Evolutionary conservation across 2,888 invertebrate genomes (phyloP), one percentile per base, ranked within the genome.

Genomic region (Amorpha juglandis): DNA sequence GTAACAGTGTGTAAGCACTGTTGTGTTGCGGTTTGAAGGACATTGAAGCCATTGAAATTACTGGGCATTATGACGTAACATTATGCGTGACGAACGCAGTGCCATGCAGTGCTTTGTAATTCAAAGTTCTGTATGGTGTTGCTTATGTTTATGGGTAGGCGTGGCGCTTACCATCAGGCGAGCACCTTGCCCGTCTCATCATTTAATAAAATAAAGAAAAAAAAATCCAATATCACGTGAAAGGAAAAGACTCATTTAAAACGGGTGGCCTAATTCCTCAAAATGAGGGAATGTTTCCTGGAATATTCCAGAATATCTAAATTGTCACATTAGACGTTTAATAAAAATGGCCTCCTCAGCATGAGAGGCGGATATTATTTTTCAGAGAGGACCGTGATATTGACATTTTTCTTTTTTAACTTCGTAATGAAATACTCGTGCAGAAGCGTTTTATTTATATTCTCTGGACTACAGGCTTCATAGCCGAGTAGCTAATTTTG

Each of bases 261-360:
- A 8, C 11, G 16, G 42, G 35, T 38, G 1, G 19, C 19, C 52
- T 14, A 58, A 16, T 42, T 42, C 58, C 42, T 42, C 4, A 19
- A 16, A 58, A 42, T 38, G 58, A 58, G 19, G 35, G 7, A n/a
- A 2, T 35, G 48, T 58, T 45, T 64, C 16, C 51, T 11, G 27
- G 51, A 52, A 63, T 66, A 66, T 66, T 47, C 33, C 62, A 63
- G 53, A 63, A 45, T 42, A 50, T 51, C 62, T 63, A 66, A 66
- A 66, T 66, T 66, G 66, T 50, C 52, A 63, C 63, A 66, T 63
- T 66, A 62, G 63, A 53, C 66, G 42, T 66, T 66, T 66, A 66
- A 66, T 66, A 66, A 66, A 66, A 66, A 66, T 63, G 47, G 33
- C 19, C 35, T 63, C 66, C 27, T 9, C 52, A 63, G 51, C 52